Percentiles rank a stretch among this genome's conserved stretches.
phyloP scores from a whole-genome alignment of 1,140 invertebrate genomes.

The Drosophila navojoa region DNA sequence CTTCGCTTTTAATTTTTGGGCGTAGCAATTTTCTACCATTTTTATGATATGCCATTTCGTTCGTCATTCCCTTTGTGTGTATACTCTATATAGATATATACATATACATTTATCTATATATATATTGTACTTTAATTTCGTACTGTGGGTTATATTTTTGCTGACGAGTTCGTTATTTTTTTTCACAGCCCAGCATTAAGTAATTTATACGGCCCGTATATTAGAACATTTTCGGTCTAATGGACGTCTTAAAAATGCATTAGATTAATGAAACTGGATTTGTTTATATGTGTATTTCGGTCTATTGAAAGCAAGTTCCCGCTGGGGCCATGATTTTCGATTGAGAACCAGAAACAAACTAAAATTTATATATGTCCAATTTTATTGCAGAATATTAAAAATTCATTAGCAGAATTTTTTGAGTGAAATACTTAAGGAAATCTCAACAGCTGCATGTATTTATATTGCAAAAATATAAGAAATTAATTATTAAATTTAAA shows the following conservation, averaged over 20 bases:
- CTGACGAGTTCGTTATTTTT: slow-evolving; percentile 38
- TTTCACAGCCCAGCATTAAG: slow-evolving; percentile 46
- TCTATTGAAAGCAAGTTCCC: not conserved
- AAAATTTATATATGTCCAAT: not conserved
- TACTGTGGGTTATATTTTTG: slow-evolving; percentile 46
- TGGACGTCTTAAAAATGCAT: slow-evolving; percentile 53
- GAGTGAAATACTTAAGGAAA: too few relatives aligned
- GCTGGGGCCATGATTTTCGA: slow-evolving; percentile 1
- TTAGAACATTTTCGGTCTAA: slow-evolving; percentile 44
- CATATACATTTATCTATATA: slow-evolving; percentile 4
- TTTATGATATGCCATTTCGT: slow-evolving; percentile 69
- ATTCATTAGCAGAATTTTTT: not conserved
- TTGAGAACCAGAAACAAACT: not conserved
- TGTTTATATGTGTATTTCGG: slow-evolving; percentile 2
- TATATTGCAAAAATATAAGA: too few relatives aligned
- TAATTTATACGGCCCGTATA: slow-evolving; percentile 52
- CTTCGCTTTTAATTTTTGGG: slow-evolving; percentile 63
- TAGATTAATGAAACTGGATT: slow-evolving; percentile 54
- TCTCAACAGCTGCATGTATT: too few relatives aligned
- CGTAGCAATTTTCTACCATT: slow-evolving; percentile 55
- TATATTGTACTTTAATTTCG: slow-evolving; percentile 61
- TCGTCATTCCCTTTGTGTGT: slow-evolving; percentile 46
- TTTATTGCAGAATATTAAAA: slow-evolving; percentile 1
- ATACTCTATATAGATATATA: not conserved
- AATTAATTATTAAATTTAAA: too few relatives aligned